Evolutionary conservation across 2,888 invertebrate species (phyloP), one percentile per base, ranked within the genome.

Genomic region (Bombyx huttoni): DNA sequence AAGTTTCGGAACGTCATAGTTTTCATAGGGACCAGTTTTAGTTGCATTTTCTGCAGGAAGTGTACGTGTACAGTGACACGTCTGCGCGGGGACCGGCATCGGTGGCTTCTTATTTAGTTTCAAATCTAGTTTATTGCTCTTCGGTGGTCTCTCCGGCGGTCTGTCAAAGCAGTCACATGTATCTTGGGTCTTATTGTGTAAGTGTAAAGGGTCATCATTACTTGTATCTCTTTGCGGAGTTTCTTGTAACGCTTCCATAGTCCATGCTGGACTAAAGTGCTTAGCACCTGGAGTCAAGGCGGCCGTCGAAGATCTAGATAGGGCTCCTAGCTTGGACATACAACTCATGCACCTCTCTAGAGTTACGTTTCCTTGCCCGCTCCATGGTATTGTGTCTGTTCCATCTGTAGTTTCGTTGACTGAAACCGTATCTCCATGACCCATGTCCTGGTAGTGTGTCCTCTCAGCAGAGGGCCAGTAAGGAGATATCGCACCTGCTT

Each of bases 1-100:
- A 58, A 90, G 81, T 74, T 92, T 92, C 45, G 95, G 95, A 50
- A 95, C 89, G 68, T 95, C 94, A 67, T 95, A 95, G 70, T 95
- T 95, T 64, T 94, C 93, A 68, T 93, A 94, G 0, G 92, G 91
- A 5, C 91, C 91, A 24, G 88, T 70, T 64, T 72, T 76, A 24
- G 70, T 57, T 46, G 67, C 61, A 52, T 69, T 70, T 52, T 75
- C 68, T 45, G 65, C 60, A 1, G 65, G 61, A 10, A 64, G 58
- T 8, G 67, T 58, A 35, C 68, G 68, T 0, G 72, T 55, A 51
- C 78, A 77, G 35, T 67, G 65, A 54, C 75, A 78, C 0, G 67
- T 60, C 1, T 67, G 67, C 8, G 55, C 49, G 0, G 76, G 74
- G 7, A 71, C 58, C 34, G 75, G 70, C 74, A 72, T 67, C 10